phyloP scores from a whole-genome alignment of 2,888 invertebrate species.

The Tachina grossa region DNA sequence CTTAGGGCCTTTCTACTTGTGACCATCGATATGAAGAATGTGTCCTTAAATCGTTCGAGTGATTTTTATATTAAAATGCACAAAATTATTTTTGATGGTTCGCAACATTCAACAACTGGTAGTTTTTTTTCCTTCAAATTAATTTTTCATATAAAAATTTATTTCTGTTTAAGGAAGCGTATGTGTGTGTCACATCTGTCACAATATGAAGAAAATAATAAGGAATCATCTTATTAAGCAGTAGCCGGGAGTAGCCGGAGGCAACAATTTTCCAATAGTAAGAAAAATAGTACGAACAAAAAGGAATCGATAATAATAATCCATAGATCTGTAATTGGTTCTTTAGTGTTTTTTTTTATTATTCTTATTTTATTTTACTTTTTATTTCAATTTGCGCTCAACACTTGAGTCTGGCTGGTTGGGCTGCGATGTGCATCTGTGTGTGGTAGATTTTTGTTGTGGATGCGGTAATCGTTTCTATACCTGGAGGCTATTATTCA shows the following conservation, averaged over 20 bases:
- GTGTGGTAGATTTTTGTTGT: conserved; percentile 50
- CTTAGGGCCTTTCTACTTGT: too few species aligned
- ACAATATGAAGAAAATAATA: conserved; percentile 60
- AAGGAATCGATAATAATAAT: conserved; percentile 64
- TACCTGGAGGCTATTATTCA: conserved; percentile 70
- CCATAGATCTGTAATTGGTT: conserved; percentile 70
- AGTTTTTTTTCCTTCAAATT: conserved; percentile 38
- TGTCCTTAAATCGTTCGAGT: conserved; percentile 32
- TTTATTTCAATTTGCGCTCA: conserved; percentile 61
- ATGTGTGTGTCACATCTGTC: conserved; percentile 68
- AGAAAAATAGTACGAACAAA: conserved; percentile 25
- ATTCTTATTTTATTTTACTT: conserved; percentile 46
- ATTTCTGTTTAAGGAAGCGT: conserved; percentile 6
- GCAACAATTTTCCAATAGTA: conserved; percentile 66
- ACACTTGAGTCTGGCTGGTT: conserved; percentile 23
- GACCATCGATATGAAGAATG: not conserved
- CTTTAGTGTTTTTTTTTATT: conserved; percentile 67
- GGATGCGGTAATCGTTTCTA: conserved; percentile 68
- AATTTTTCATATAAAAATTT: conserved; percentile 22
- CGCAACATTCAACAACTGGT: conserved; percentile 65
- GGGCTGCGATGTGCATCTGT: conserved; percentile 1
- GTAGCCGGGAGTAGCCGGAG: conserved; percentile 54
- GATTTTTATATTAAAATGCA: conserved; percentile 10
- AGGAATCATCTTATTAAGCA: conserved; percentile 67
- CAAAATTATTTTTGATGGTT: conserved; percentile 23